Evolutionary conservation across 2,113 vertebrate genomes (phyloP), one percentile per base, ranked within the genome.

Genomic region (Phalacrocorax carbo): DNA sequence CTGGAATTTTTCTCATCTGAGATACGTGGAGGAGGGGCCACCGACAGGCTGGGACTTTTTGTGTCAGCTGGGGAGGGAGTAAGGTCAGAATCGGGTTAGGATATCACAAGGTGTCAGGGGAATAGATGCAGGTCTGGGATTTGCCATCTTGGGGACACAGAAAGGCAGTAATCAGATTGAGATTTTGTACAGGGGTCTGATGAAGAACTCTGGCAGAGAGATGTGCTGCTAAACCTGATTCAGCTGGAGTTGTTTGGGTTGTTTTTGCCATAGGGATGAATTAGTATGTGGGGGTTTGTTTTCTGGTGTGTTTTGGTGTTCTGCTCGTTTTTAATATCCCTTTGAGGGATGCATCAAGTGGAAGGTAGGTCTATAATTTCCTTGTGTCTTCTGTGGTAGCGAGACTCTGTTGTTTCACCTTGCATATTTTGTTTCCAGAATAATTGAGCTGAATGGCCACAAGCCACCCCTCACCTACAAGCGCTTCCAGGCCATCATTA

Each of bases 401-500:
- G 5, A 93, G 69, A 19, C 65, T 82, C 13, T 82, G 38, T 69
- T 88, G 44, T 84, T 90, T 90, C 60, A 83, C 46, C 18, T 36
- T 71, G n/a, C 42, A 92, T 82, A 49, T 97, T 93, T 96, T 95
- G 84, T 95, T 68, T 89, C 36, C 98, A 99, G 99, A 98, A 99
- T 99, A 95, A 99, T 99, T 40, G 99, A 99, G 95, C 98, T 99
- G 97, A 99, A 99, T 72, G 99, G 98, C 95, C 99, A 99, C 98
- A 99, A 98, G 87, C 99, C 99, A 29, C 99, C 99, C 13, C 98
- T 99, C 77, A 99, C 99, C 75, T 99, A 99, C 97, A 99, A 99
- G 97, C 98, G 99, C 42, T 99, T 99, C 95, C 99, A 99, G 96
- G 98, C 99, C 96, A 99, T 99, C 87, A 99, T 99, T 91, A 99